Conservation (phyloP, 2,888 invertebrate species). For the Caenorhabditis uteleia region DNA sequence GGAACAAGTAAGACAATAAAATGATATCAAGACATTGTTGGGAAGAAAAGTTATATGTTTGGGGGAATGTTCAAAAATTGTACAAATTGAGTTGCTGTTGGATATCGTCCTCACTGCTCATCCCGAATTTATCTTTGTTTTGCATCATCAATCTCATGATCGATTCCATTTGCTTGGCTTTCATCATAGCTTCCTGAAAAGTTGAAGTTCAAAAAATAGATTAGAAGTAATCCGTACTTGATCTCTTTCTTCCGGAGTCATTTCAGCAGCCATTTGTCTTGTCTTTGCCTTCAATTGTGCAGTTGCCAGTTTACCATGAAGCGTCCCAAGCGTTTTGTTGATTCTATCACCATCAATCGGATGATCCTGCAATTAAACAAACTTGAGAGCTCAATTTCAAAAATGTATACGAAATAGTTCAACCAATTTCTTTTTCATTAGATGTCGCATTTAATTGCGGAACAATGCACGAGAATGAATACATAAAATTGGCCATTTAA, state of each 20-base stretch:
- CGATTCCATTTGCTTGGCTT: slow-evolving; percentile 57
- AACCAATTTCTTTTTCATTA: no score
- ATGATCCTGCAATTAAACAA: slow-evolving; percentile 1
- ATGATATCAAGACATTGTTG: no score
- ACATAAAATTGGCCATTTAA: not conserved
- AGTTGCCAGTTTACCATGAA: slow-evolving; percentile 66
- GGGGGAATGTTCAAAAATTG: slow-evolving; percentile 37
- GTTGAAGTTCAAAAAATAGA: not conserved
- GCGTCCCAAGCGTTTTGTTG: slow-evolving; percentile 40
- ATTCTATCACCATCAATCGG: slow-evolving; percentile 20
- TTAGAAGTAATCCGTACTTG: slow-evolving; percentile 35
- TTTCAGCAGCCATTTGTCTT: slow-evolving; percentile 51
- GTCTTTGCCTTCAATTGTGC: slow-evolving; percentile 61
- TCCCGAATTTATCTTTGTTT: slow-evolving; percentile 64
- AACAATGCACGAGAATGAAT: no score
- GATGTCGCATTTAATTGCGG: no score
- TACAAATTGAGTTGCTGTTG: slow-evolving; percentile 64
- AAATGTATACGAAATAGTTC: no score
- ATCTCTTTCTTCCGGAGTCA: slow-evolving; percentile 58
- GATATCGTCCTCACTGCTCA: slow-evolving; percentile 56
- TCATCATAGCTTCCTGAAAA: slow-evolving; percentile 55
- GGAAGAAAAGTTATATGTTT: not conserved
- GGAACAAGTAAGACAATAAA: no score
- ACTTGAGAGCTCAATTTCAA: no score
- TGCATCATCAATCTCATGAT: slow-evolving; percentile 64